Base-by-base conservation (phyloP, 2,888 invertebrate genomes). In the Alcis repandata region DNA sequence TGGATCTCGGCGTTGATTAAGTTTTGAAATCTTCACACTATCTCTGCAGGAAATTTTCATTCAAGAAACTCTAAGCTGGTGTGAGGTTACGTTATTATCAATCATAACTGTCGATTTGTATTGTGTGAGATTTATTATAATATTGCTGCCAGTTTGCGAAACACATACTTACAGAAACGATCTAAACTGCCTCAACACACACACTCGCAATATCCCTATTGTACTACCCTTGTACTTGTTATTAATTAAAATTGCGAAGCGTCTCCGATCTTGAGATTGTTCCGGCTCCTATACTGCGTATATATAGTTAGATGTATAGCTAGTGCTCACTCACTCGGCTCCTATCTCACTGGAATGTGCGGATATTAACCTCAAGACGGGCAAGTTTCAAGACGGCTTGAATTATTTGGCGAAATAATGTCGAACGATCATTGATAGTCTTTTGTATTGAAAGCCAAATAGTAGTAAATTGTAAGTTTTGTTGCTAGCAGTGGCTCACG, bases 271-370 rank as follows among this genome's bases (percentile, higher is more conserved):
- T 86, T 80, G 77, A 85, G 83, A 90, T 89, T 88, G 88, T 87
- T 86, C 81, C 73, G 75, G 76, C 72, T 75, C 75, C 64, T 22
- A 46, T 3, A 36, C 36, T 40, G n/a, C 15, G 40, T 27, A 27
- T 27, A 27, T 27, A 46, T 27, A 46, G 46, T 13, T 46, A 46
- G 2, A 83, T 84, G 84, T 87, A 87, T 86, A 83, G 78, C 33
- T 33, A 33, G 17, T 33, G 49, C 17, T 49, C 49, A 83, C 83
- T 83, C 81, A 79, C 84, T 81, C 76, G 77, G 83, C 84, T 88
- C 83, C 80, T 83, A 79, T 75, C 80, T 83, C 83, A 82, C 84
- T 83, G 85, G 85, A 86, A 89, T 88, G 84, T 82, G 82, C 79
- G 78, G 82, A 83, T 86, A 87, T 86, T 86, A 87, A 84, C 82